Percentiles rank a stretch among this genome's conserved stretches.
These are phyloP conservation scores for Tapirus terrestris DNA, from an alignment of 2,113 vertebrate species.

Conservation along the genomic window DNA sequence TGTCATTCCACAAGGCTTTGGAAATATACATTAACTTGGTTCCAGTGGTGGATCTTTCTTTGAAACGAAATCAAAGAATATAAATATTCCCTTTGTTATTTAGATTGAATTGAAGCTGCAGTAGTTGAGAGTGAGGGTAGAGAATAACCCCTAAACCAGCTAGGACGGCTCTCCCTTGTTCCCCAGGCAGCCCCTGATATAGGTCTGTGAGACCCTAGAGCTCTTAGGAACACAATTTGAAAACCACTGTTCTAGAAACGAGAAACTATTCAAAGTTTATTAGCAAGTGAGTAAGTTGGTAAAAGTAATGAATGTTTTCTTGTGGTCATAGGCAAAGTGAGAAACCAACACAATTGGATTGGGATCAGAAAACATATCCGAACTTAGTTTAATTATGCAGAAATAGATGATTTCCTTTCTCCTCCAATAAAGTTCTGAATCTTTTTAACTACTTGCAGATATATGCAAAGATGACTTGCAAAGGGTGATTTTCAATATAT, in stretches of 20 bases:
- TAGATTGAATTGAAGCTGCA: not conserved
- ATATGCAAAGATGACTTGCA: not conserved
- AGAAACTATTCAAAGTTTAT: not conserved
- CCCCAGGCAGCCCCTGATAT: not conserved
- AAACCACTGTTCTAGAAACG: not conserved
- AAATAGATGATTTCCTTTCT: constrained; percentile 47
- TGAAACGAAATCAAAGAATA: not conserved
- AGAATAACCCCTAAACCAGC: not conserved
- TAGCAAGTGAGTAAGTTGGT: not conserved
- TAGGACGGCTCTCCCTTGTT: accelerated
- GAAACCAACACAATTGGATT: not conserved
- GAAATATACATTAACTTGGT: not conserved
- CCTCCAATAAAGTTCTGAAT: constrained; percentile 4
- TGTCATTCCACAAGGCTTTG: not conserved
- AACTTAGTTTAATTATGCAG: not conserved
- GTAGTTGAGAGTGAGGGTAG: not conserved
- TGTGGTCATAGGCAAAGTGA: constrained; percentile 4
- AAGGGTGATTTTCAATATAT: constrained; percentile 34
- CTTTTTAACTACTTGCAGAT: constrained; percentile 55
- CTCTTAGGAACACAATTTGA: not conserved
- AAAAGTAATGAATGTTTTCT: not conserved
- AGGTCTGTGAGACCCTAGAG: not conserved
- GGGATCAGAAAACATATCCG: constrained; percentile 16
- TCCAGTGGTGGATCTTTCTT: not conserved
- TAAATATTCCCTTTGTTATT: not conserved